These are phyloP conservation scores for Capitulum mitella DNA, from an alignment of 2,888 invertebrate species.

Conservation along the genomic window DNA sequence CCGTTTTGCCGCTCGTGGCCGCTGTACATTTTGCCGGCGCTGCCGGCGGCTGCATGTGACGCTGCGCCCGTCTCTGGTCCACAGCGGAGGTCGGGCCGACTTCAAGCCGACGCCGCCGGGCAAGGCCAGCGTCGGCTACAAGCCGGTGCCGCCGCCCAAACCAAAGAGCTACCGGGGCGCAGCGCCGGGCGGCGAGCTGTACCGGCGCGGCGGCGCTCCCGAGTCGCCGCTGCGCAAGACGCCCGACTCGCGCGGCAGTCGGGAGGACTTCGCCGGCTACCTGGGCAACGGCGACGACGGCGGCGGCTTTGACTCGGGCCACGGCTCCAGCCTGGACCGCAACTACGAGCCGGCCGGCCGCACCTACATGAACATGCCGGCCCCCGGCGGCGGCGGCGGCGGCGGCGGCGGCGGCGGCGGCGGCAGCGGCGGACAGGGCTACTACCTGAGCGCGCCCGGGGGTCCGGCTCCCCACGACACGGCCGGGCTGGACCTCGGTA, in stretches of 20 bases:
- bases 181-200: constrained; percentile 29
- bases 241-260: constrained; percentile 35
- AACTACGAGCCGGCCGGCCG: constrained; percentile 48
- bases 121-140: constrained; percentile 43
- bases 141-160: constrained; percentile 86
- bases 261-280: constrained; percentile 41
- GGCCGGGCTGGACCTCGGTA: constrained; percentile 58
- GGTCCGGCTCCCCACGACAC: constrained; percentile 29
- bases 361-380: constrained; percentile 33
- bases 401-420: constrained; percentile 47
- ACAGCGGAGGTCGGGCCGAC: constrained; percentile 43
- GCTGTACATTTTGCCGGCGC: background rate
- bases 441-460: constrained; percentile 44
- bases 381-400: constrained; percentile 46
- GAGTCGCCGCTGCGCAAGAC: constrained; percentile 51
- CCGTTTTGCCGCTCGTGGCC: background rate
- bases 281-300: constrained; percentile 36
- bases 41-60: background rate
- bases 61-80: background rate
- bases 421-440: constrained; percentile 48
- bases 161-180: constrained; percentile 75
- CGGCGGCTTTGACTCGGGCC: constrained; percentile 46
- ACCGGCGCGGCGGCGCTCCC: background rate
- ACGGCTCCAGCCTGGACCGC: constrained; percentile 49
- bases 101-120: constrained; percentile 56